Conservation (phyloP, 2,888 invertebrate genomes). For the Cryptocephalus primarius region DNA sequence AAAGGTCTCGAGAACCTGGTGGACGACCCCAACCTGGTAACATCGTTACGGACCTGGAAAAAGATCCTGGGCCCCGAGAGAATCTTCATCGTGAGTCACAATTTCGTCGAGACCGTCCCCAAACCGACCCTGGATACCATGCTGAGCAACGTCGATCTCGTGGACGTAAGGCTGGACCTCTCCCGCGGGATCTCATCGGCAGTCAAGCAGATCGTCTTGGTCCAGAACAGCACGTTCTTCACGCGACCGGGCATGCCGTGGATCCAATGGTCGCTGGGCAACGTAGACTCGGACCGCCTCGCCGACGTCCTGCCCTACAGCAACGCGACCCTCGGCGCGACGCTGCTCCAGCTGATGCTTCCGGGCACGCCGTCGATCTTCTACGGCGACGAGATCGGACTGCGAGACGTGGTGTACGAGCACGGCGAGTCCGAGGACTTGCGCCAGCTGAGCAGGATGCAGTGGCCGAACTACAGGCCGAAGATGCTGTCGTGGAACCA, state of each 20-base stretch:
- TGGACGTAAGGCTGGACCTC: conserved; percentile 57
- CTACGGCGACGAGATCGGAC: conserved; percentile 84
- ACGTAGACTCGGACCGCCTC: conserved; percentile 49
- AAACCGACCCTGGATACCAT: conserved; percentile 44
- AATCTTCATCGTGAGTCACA: conserved; percentile 56
- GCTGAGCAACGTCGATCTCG: conserved; percentile 56
- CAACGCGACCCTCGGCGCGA: conserved; percentile 58
- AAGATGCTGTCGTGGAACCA: conserved; percentile 56
- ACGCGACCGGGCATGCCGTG: conserved; percentile 54
- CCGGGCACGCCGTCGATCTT: conserved; percentile 82
- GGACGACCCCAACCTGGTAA: conserved; percentile 47
- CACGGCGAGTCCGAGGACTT: conserved; percentile 49
- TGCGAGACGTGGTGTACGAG: conserved; percentile 47
- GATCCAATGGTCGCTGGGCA: conserved; percentile 71
- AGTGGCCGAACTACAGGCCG: conserved; percentile 43
- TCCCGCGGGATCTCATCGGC: conserved; percentile 46
- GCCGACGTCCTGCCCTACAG: conserved; percentile 42
- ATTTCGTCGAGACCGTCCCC: conserved; percentile 40
- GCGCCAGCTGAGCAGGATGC: conserved; percentile 62
- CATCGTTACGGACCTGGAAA: conserved; percentile 58
- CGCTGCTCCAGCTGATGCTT: conserved; percentile 66
- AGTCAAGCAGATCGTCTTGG: conserved; percentile 45
- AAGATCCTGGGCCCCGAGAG: conserved; percentile 48
- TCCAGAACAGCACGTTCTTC: conserved; percentile 49
- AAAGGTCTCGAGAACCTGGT: conserved; percentile 63